Base-by-base conservation (phyloP, 2,113 vertebrate genomes). In the Brachyhypopomus occidentalis region DNA sequence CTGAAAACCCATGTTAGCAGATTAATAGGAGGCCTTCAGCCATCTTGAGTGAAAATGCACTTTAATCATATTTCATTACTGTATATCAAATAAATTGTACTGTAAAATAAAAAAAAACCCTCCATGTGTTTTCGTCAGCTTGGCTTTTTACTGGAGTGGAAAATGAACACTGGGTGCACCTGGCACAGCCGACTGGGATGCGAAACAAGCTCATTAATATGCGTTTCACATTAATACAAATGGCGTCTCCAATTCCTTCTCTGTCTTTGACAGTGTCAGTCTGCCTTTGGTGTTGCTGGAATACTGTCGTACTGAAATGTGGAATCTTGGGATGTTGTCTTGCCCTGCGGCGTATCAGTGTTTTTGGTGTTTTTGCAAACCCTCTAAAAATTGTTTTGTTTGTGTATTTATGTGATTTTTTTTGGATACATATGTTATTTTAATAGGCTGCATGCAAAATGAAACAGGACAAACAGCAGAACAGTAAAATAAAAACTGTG, bases 71-170 rank as follows among this genome's bases (percentile, higher is more conserved):
- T 36, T 81, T 87, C 59, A 14, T 69, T 69, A 30, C 64, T 81
- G 60, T 71, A 80, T 77, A 66, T 55, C 74, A 62, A 79, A 77
- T 76, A 82, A 85, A 84, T 63, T 34, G 67, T 60, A 74, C 70
- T n/a, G 22, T 64, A 75, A 72, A 71, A 75, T 30, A 30, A 30
- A 52, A 60, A 75, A 82, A 85, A 87, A 52, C 1, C 62, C 67
- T 78, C 74, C 73, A 41, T 77, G 41, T 72, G 84, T 82, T 79
- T 85, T 85, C 81, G 82, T 85, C 59, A 84, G 78, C 72, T 38
- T 58, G 12, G 8, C 75, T 79, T 72, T 78, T 82, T 84, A 79
- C 76, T 82, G 86, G 56, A 84, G 62, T 82, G 77, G 82, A 84
- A 85, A 87, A 87, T 85, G 79, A 87, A 71, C 70, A 64, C 52